A percentile compares a stretch with the other conserved stretches of the same genome.
Evolutionary conservation across 1,140 invertebrate species (phyloP).

Genomic region (Drosophila insularis): DNA sequence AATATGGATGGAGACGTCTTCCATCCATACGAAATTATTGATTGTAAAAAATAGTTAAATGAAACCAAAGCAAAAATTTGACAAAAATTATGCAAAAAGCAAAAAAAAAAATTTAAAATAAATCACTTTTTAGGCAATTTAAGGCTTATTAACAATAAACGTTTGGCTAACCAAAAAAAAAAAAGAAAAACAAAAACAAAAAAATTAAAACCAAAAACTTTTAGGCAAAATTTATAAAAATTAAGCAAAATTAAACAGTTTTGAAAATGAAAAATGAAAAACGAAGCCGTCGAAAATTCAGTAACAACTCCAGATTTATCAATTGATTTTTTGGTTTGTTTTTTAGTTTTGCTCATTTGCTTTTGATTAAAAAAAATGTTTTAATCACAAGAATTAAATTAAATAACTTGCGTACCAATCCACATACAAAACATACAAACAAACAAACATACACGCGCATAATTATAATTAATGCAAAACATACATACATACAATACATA

Average conservation of each 20-base stretch:
- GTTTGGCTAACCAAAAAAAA: conserved; percentile 61
- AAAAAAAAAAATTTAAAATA: conserved; percentile 51
- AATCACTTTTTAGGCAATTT: conserved; percentile 78
- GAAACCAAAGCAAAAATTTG: conserved; percentile 13
- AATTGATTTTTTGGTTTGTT: conserved; percentile 36
- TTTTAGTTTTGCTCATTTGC: conserved; percentile 37
- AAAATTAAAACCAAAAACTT: conserved; percentile 54
- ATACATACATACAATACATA: conserved; percentile 54
- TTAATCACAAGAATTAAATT: conserved; percentile 35
- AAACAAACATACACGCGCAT: conserved; percentile 47
- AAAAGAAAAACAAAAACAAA: conserved; percentile 22
- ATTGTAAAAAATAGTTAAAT: conserved; percentile 8
- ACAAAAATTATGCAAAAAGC: conserved; percentile 5
- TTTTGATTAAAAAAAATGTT: conserved; percentile 9
- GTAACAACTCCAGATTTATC: conserved; percentile 50
- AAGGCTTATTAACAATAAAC: conserved; percentile 82
- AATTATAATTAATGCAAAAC: conserved; percentile 58
- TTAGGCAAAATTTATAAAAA: conserved; percentile 58
- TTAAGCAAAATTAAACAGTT: conserved; percentile 46
- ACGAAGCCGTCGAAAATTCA: conserved; percentile 63
- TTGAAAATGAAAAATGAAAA: conserved; percentile 34
- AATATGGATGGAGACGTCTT: conserved; percentile 51
- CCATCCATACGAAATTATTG: conserved; percentile 7
- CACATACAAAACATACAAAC: conserved; percentile 34
- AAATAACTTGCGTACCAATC: conserved; percentile 59